Percentiles rank a stretch among this genome's conserved stretches.
Evolutionary conservation across 1,140 invertebrate species (phyloP).

Genomic region (Melanaphis sacchari): DNA sequence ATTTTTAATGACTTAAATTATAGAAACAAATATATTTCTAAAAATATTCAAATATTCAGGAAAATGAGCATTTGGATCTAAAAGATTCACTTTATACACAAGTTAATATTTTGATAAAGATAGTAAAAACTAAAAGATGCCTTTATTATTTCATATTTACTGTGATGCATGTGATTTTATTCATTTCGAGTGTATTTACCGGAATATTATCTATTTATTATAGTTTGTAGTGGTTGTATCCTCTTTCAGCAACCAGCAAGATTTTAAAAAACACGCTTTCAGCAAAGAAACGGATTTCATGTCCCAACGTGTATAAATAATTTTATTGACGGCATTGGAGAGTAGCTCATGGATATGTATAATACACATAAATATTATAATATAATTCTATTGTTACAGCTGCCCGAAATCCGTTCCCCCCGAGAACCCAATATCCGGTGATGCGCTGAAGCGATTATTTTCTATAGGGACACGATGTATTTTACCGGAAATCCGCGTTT

Average conservation of each 20-base stretch:
- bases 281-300: background rate
- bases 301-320: background rate
- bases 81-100: no score
- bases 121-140: no score
- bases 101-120: no score
- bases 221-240: background rate
- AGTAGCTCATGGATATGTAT: background rate
- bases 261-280: background rate
- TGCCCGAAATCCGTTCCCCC: background rate
- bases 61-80: no score
- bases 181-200: background rate
- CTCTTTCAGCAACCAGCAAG: background rate
- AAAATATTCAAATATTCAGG: no score
- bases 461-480: background rate
- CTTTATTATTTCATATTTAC: background rate
- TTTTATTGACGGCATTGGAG: background rate
- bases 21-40: no score
- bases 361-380: background rate
- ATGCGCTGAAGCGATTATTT: background rate
- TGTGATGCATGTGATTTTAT: background rate
- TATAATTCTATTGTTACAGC: background rate
- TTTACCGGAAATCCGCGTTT: background rate
- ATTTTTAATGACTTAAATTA: no score
- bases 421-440: conserved; percentile 15
- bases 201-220: background rate